Evolutionary conservation across 37 sponge, comb jelly and placozoan genomes (phyloP).

Genomic region (Diacarnus erythraeanus): DNA sequence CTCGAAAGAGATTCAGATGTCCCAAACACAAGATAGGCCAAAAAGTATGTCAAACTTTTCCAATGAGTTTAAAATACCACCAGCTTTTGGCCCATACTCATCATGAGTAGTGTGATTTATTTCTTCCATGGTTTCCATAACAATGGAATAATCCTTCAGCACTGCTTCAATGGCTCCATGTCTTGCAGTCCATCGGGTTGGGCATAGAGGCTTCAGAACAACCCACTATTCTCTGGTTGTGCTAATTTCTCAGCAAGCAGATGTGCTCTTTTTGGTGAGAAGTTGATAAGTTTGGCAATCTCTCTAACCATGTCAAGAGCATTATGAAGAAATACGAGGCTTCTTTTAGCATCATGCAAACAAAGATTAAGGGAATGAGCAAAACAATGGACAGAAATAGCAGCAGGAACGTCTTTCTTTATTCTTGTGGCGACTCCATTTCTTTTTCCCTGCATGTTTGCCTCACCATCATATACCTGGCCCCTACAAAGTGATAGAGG

Average conservation of each 20-base stretch:
- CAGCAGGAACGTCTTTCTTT: slow-evolving; percentile 42
- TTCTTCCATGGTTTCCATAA: slow-evolving; percentile 53
- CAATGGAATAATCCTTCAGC: slow-evolving; percentile 30
- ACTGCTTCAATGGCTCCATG: slow-evolving; percentile 49
- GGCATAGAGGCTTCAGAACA: slow-evolving; percentile 52
- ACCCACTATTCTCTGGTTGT: slow-evolving; percentile 10
- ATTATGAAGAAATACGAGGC: slow-evolving; percentile 27
- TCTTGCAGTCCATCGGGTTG: slow-evolving; percentile 65
- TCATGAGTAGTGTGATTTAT: slow-evolving; percentile 53
- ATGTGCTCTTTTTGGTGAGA: slow-evolving; percentile 53
- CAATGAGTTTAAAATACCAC: slow-evolving; percentile 43
- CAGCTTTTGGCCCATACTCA: slow-evolving; percentile 71
- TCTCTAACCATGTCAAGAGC: slow-evolving; percentile 57
- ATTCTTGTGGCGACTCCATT: slow-evolving; percentile 63
- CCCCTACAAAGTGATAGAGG: slow-evolving; percentile 5
- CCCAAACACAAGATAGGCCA: slow-evolving; percentile 60
- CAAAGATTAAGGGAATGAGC: slow-evolving; percentile 71
- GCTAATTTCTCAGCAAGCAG: slow-evolving; percentile 33
- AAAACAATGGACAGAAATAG: slow-evolving; percentile 67
- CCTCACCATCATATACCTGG: slow-evolving; percentile 50
- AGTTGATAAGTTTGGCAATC: slow-evolving; percentile 38
- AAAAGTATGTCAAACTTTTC: slow-evolving; percentile 58
- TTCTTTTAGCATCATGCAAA: slow-evolving; percentile 58
- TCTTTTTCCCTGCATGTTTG: no score
- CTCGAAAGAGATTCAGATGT: slow-evolving; percentile 52